phyloP scores from a whole-genome alignment of 2,113 vertebrate species.

The Baryphthengus martii region DNA sequence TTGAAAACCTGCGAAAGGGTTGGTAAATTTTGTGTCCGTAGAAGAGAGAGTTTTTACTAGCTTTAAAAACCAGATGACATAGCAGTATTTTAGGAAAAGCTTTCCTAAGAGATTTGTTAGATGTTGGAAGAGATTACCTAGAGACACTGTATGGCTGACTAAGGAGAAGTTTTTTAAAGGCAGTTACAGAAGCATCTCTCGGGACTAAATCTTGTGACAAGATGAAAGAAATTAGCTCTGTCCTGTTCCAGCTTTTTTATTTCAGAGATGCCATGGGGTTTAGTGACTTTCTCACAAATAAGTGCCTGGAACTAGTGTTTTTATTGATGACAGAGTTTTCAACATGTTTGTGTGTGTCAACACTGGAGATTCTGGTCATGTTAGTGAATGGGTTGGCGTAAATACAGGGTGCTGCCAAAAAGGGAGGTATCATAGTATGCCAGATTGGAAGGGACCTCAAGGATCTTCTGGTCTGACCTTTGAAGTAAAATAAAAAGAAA shows the following conservation, averaged over 20 bases:
- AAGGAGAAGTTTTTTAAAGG: neutral
- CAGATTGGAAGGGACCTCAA: no score
- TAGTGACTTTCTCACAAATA: neutral
- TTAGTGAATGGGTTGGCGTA: neutral
- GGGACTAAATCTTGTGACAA: neutral
- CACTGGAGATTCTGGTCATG: neutral
- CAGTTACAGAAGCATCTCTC: neutral
- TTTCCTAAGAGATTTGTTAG: neutral
- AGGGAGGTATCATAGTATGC: no score
- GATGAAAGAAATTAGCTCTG: neutral
- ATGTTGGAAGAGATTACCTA: neutral
- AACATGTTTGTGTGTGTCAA: neutral
- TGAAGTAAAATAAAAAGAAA: no score
- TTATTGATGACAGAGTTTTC: neutral
- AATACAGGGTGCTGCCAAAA: neutral
- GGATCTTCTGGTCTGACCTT: no score
- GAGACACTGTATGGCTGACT: neutral
- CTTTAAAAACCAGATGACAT: neutral
- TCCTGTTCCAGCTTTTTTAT: neutral
- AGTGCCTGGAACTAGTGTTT: neutral
- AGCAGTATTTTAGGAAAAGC: neutral
- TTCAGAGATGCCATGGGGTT: neutral
- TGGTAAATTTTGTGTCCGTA: neutral
- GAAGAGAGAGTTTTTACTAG: neutral
- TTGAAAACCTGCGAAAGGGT: neutral